Base-by-base conservation (phyloP, 2,797 vertebrate species). In the Sylvilagus floridanus region DNA sequence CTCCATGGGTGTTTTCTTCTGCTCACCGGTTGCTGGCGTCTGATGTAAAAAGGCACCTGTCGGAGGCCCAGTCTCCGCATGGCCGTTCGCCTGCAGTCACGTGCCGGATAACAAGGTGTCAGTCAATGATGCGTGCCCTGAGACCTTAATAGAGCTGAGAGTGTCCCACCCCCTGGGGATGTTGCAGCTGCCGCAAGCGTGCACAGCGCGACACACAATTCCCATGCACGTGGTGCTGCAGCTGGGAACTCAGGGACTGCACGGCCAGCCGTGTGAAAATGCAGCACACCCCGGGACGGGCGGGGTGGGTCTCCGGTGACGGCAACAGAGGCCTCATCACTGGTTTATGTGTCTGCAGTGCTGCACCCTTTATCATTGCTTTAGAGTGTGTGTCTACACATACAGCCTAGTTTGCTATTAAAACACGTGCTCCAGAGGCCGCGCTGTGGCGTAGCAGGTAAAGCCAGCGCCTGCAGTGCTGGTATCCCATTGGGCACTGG, bases 151-250 rank as follows among this genome's bases (percentile, higher is more conserved):
- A 52, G 66, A 79, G 26, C 66, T 42, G 47, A 42, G 32, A 50
- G 26, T 4, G 19, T 35, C 4, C 76, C 10, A 4, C n/a, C 14
- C 2, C 37, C 13, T 26, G 17, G 32, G 17, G 50, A 24, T 0
- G 2, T 24, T 5, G 9, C 3, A 16, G 54, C 8, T 10, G 1
- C 14, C 26, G 35, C 28, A 35, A 35, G 42, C 1, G 4, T 35
- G n/a, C 42, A 28, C 13, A 4, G 47, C 10, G 7, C 7, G 5
- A 1, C 26, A 14, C 5, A 4, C 60, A 2, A 16, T 24, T 69
- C 32, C 7, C 2, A 19, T 16, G 17, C n/a, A 17, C 16, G 6
- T 57, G 32, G 22, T 37, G 26, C 26, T 8, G 47, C 50, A 12
- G 28, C 11, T 28, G 22, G 16, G 47, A n/a, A 14, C 32, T 37